A percentile compares a stretch with the other conserved stretches of the same genome.
Conservation (phyloP, 1,140 invertebrate species). For the Galendromus occidentalis region DNA sequence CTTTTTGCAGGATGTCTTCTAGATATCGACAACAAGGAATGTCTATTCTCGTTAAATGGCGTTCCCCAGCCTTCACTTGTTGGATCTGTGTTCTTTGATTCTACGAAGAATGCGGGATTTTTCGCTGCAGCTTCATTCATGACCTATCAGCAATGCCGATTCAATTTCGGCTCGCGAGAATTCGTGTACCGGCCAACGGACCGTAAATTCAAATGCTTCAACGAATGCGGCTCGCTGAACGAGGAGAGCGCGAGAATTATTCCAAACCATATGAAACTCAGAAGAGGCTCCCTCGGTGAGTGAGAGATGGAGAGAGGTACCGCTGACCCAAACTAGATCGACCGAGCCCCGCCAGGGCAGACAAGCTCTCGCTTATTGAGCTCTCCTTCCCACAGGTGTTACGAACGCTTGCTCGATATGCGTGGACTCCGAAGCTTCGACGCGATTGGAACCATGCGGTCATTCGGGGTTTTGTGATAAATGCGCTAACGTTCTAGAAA, state of each 20-base stretch:
- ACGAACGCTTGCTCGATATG: conserved; percentile 59
- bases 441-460: conserved; percentile 52
- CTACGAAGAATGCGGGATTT: conserved; percentile 47
- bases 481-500: conserved; percentile 52
- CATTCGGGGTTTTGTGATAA: conserved; percentile 64
- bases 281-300: neutral
- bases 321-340: too few relatives aligned
- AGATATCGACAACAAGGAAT: conserved; percentile 26
- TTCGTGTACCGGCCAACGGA: conserved; percentile 56
- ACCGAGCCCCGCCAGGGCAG: too few relatives aligned
- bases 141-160: conserved; percentile 81
- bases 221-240: conserved; percentile 46
- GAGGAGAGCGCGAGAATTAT: conserved; percentile 46
- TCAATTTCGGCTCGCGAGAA: conserved; percentile 68
- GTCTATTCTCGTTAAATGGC: conserved; percentile 29
- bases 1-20: conserved; percentile 22
- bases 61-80: conserved; percentile 19
- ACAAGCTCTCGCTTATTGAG: too few relatives aligned
- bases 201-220: conserved; percentile 47
- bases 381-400: neutral
- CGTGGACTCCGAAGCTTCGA: conserved; percentile 53
- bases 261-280: conserved; percentile 29
- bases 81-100: conserved; percentile 19
- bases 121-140: conserved; percentile 86
- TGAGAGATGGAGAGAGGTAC: too few relatives aligned